phyloP scores from a whole-genome alignment of 1,140 invertebrate species.

The Eupristina koningsbergeri region DNA sequence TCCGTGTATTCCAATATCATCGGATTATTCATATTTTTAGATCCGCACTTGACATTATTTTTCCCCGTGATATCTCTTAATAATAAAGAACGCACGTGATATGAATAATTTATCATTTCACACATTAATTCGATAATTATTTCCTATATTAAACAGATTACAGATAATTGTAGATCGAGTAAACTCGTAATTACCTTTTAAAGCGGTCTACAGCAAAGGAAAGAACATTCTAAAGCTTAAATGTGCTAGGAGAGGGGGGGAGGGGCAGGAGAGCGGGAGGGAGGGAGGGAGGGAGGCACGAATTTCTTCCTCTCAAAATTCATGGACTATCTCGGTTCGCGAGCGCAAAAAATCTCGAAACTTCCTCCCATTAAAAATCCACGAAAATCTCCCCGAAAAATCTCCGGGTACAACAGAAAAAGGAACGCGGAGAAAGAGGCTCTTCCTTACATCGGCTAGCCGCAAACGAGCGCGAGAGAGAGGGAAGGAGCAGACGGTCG shows the following conservation, averaged over 20 bases:
- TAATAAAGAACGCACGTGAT: background rate
- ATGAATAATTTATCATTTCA: slow-evolving; percentile 27
- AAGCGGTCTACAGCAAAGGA: background rate
- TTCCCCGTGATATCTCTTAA: background rate
- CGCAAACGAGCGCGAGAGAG: background rate
- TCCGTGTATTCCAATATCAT: too few species aligned
- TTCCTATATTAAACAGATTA: slow-evolving; percentile 8
- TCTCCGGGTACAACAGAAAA: background rate
- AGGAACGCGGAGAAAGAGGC: background rate
- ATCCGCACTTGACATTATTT: background rate
- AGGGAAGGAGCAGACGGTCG: slow-evolving; percentile 38
- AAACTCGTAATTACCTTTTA: slow-evolving; percentile 6
- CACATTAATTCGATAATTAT: slow-evolving; percentile 15
- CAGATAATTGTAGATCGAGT: background rate
- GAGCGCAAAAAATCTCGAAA: slow-evolving; percentile 10
- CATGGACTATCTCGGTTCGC: background rate
- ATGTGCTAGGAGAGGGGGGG: background rate
- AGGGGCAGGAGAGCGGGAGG: background rate
- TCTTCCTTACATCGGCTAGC: slow-evolving; percentile 2
- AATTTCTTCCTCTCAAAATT: slow-evolving; percentile 21
- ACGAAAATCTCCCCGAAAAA: slow-evolving; percentile 22
- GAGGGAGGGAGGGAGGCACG: background rate
- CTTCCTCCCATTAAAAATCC: slow-evolving; percentile 22
- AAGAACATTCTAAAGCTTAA: slow-evolving; percentile 9
- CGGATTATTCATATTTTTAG: background rate